Evolutionary conservation across 2,113 vertebrate species (phyloP), one percentile per base, ranked within the genome.

Genomic region (Corythoichthys haematopterus): DNA sequence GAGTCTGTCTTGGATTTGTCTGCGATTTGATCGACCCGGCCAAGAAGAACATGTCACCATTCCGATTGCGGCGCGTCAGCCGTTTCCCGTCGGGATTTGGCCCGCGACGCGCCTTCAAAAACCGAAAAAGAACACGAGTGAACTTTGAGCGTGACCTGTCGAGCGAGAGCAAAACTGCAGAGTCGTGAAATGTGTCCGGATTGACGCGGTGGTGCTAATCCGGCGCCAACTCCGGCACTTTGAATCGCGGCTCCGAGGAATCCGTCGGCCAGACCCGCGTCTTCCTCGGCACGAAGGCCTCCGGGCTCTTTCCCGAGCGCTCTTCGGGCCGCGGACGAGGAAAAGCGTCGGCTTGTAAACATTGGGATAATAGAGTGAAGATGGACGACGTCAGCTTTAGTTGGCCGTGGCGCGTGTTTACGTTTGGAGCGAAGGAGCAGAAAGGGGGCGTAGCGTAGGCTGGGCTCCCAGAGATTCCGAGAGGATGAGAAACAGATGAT

Each of bases 401-500:
- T 48, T 14, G 47, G 47, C 47, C 3, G 12, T 14, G 12, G 11
- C 16, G 16, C 6, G 50, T 52, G 50, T n/a, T 52, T 52, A 52
- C 16, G 50, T 52, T 52, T 52, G 52, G 2, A 50, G 47, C 14
- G 20, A 12, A 28, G 52, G 52, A 28, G 52, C 9, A 11, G 52
- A 55, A 52, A 52, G 51, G 51, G 52, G 52, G 20, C 1, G 52
- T n/a, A 2, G 46, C 3, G 46, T 11, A 12, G 46, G 50, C 20
- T 28, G 16, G 16, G 50, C 28, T 16, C 13, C 56, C 7, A 20
- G 2, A 38, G 36, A 59, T 59, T 59, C 57, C 57, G 16, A 16
- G 13, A 38, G 57, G 57, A 59, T 38, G 57, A 38, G 57, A 59
- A 59, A 38, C 57, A 59, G 57, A 59, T 59, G 57, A 59, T 33